Percentiles rank a stretch among this genome's conserved stretches.
Evolutionary conservation across 2,888 invertebrate species (phyloP).

Genomic region (Drosophila ustulata): DNA sequence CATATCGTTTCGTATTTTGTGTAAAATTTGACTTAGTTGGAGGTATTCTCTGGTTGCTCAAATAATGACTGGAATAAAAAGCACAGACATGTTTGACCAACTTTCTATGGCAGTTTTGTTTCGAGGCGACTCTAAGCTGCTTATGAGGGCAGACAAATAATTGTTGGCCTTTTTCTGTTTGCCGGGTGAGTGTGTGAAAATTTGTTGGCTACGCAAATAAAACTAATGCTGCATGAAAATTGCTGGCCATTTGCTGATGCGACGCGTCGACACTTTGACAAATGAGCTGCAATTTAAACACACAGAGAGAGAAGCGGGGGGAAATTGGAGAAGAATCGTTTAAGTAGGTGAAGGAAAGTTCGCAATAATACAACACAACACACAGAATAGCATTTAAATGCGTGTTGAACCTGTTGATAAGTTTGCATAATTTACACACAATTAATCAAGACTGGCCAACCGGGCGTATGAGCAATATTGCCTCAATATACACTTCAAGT

Average conservation of each 20-base stretch:
- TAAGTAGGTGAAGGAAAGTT: slow-evolving; percentile 3
- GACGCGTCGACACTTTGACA: slow-evolving; percentile 66
- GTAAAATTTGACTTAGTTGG: slow-evolving; percentile 66
- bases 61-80: background rate
- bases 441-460: slow-evolving; percentile 61
- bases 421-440: slow-evolving; percentile 56
- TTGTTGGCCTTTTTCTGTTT: slow-evolving; percentile 47
- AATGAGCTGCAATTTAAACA: slow-evolving; percentile 53
- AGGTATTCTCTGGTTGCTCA: slow-evolving; percentile 67
- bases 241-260: slow-evolving; percentile 60
- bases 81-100: slow-evolving; percentile 10
- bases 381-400: slow-evolving; percentile 9
- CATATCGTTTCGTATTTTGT: slow-evolving; percentile 15
- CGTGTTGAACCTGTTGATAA: slow-evolving; percentile 36
- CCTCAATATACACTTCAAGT: slow-evolving; percentile 19
- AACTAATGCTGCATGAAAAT: slow-evolving; percentile 70
- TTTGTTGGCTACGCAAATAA: slow-evolving; percentile 57
- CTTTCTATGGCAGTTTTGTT: background rate
- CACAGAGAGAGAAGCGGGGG: background rate
- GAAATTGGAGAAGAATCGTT: no score
- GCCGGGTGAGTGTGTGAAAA: slow-evolving; percentile 7
- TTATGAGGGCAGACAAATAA: slow-evolving; percentile 48
- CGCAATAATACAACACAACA: background rate
- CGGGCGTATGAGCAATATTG: slow-evolving; percentile 42
- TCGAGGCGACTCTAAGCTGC: slow-evolving; percentile 38